Base-by-base conservation (phyloP, 2,113 vertebrate genomes). In the Chaenogobius annularis region DNA sequence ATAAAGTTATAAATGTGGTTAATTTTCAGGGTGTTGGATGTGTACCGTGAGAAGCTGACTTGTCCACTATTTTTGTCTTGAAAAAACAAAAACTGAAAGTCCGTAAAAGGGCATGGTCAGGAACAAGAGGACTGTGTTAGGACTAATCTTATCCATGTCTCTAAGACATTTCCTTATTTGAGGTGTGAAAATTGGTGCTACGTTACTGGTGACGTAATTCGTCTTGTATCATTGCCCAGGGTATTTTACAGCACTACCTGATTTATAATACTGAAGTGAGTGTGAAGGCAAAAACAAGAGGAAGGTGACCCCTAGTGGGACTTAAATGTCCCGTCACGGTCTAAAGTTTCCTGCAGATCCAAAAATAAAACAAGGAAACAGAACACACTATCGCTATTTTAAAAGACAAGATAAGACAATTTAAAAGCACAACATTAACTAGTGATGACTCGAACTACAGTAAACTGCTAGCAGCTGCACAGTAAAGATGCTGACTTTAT, bases 121-220 rank as follows among this genome's bases (percentile, higher is more conserved):
- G 68, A 61, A 63, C 67, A 58, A 73, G 66, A 47, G 7, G 56
- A 69, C 71, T 72, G 72, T 74, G 73, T 78, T 76, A 74, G 8
- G 62, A 19, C 26, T 70, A 64, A 71, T 67, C 43, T 23, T 35
- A 20, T 50, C 19, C 70, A 22, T 48, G 10, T 63, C 68, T 64
- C 72, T 77, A 64, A 44, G 50, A 47, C 15, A 17, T 43, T 70
- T 72, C 40, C 46, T 72, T 59, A 80, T 72, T 61, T 67, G 19
- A 63, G 10, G 70, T 14, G 22, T 15, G 12, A 73, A 67, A 44
- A 47, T 73, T 56, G 48, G 40, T 23, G 20, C 31, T 12, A 64
- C 26, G 35, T 7, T 23, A 19, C n/a, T 8, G 48, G 31, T 10
- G 17, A 59, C 56, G 8, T 43, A 31, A 31, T 31, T 31, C 1